These are phyloP conservation scores for Rhinatrema bivittatum DNA, from an alignment of 2,797 vertebrate genomes.

Conservation along the genomic window DNA sequence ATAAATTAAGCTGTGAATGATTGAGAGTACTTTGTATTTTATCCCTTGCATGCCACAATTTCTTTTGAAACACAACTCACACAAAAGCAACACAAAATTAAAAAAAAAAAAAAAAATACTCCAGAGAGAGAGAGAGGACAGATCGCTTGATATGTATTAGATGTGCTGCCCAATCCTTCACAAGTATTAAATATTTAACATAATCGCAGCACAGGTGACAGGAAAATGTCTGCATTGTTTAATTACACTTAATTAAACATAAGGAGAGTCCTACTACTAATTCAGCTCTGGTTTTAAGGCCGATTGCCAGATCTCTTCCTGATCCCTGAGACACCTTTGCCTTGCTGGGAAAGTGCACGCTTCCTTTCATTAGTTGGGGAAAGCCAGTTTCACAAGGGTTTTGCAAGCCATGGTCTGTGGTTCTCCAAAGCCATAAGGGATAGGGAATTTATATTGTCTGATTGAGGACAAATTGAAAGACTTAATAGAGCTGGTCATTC, in stretches of 20 bases:
- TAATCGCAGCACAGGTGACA: constrained; percentile 55
- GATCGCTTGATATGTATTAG: constrained; percentile 59
- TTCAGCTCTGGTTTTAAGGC: constrained; percentile 41
- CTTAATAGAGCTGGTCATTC: constrained; percentile 8
- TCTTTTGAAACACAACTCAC: constrained; percentile 44
- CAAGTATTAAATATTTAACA: constrained; percentile 64
- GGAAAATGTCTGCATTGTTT: constrained; percentile 55
- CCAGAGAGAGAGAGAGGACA: constrained; percentile 56
- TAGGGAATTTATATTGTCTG: background rate
- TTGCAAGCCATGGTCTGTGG: constrained; percentile 8
- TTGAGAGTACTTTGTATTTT: no score
- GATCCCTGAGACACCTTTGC: constrained; percentile 15
- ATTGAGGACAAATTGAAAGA: constrained; percentile 36
- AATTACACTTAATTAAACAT: constrained; percentile 67
- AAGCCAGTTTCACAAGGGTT: background rate
- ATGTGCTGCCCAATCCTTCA: constrained; percentile 55
- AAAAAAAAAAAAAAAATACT: constrained; percentile 44
- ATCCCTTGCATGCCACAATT: no score
- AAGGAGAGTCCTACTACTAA: constrained; percentile 48
- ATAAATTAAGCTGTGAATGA: no score
- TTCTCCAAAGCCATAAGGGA: constrained; percentile 14
- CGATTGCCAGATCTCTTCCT: constrained; percentile 28
- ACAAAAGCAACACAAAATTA: constrained; percentile 47
- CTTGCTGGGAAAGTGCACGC: background rate
- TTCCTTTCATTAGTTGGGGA: constrained; percentile 1